Base-by-base conservation (phyloP, 1,140 invertebrate species). In the Conus ventricosus region DNA sequence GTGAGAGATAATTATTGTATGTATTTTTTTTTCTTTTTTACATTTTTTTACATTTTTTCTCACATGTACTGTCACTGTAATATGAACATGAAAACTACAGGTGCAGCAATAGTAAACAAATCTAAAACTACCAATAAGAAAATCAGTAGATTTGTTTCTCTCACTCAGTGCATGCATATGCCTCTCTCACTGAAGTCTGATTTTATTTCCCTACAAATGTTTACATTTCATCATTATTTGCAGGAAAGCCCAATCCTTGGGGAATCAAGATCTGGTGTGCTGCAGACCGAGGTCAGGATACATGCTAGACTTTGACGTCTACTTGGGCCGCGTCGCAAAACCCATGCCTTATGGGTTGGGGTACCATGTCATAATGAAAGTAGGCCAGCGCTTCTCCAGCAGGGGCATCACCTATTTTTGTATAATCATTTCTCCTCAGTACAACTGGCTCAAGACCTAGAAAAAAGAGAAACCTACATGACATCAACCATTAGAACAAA, bases 341-440 rank as follows among this genome's bases (percentile, higher is more conserved):
- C 80, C 80, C 7, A 81, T 81, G 39, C 80, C 23, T 5, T 7
- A 54, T 7, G 80, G 80, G 5, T 51, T 81, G 51, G 80, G 80
- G 17, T 25, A 84, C 53, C 23, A 78, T 71, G 86, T 89, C 39
- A 67, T 89, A 0, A 87, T 85, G 67, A 57, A 54, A 0, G 10
- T 87, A n/a, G 25, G 55, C 1, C 8, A 10, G 11, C 57, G n/a
- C 23, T 88, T 63, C 55, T 87, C 27, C n/a, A 88, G 51, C 80
- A 13, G 4, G 75, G 84, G 10, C 83, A 81, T 55, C 27, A 63
- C 17, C 5, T 89, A n/a, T 88, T 84, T 71, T 84, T 88, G 53
- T 86, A 89, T 55, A 88, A 89, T 60, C 88, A 76, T 76, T 89
- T 87, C 63, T 87, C 82, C n/a, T 89, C 83, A 4, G 27, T 84